Evolutionary conservation across 2,113 vertebrate species (phyloP).

Genomic region (Sakesphorus luctuosus): DNA sequence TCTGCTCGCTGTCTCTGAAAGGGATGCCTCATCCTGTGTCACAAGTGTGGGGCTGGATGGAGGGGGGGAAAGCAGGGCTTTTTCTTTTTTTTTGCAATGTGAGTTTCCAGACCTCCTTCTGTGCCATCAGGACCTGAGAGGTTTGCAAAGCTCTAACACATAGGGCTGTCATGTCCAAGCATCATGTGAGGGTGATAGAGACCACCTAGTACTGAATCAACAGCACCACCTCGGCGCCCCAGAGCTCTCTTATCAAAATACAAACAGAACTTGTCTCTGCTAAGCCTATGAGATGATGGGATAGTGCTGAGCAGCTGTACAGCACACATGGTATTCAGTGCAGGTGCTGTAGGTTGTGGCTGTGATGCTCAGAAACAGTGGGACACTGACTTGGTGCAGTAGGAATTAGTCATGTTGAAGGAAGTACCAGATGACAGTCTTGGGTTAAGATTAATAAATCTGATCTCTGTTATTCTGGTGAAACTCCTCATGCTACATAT

Average conservation of each 20-base stretch:
- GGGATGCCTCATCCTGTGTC: not conserved
- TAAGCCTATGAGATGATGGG: not conserved
- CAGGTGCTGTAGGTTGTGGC: not conserved
- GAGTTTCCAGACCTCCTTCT: not conserved
- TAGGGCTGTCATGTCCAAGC: not conserved
- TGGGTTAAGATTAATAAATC: not conserved
- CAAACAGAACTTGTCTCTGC: not conserved
- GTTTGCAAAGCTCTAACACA: not conserved
- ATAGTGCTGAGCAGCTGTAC: not conserved
- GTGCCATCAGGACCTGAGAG: not conserved
- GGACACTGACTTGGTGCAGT: not conserved
- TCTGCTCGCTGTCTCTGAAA: not conserved
- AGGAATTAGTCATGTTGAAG: not conserved
- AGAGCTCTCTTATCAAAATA: not conserved
- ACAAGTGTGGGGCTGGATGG: not conserved
- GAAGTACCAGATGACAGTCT: not conserved
- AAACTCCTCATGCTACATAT: not conserved
- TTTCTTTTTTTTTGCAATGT: not conserved
- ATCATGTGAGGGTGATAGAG: fast-evolving
- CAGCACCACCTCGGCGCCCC: not conserved
- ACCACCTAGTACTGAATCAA: not conserved
- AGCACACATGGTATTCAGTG: not conserved
- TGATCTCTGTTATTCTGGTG: not conserved
- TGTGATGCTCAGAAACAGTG: not conserved
- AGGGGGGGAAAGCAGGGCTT: not conserved